These are phyloP conservation scores for Sinohyriopsis cumingii DNA, from an alignment of 2,888 invertebrate genomes.

Conservation along the genomic window DNA sequence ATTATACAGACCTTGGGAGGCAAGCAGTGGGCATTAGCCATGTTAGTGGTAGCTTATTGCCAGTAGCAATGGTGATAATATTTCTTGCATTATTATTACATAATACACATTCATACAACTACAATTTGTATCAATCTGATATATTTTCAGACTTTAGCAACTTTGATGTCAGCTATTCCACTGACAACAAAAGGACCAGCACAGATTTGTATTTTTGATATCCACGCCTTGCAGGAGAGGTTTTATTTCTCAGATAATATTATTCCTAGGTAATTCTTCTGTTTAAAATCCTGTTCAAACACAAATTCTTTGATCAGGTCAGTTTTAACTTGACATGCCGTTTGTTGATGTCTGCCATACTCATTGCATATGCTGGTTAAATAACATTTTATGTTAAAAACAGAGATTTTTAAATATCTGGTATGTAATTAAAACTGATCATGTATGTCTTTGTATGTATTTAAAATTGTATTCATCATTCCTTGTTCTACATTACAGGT, in stretches of 20 bases:
- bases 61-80: too few relatives aligned
- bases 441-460: too few relatives aligned
- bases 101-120: not conserved
- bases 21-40: too few relatives aligned
- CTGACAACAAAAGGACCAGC: constrained; percentile 71
- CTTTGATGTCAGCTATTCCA: constrained; percentile 69
- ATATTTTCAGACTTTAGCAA: constrained; percentile 67
- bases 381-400: not conserved
- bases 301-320: not conserved
- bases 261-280: constrained; percentile 66
- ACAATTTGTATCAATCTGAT: not conserved
- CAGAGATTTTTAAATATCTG: not conserved
- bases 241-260: constrained; percentile 72
- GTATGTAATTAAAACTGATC: too few relatives aligned
- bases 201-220: constrained; percentile 72
- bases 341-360: not conserved
- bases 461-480: too few relatives aligned
- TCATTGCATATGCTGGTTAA: not conserved
- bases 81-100: too few relatives aligned
- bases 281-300: not conserved
- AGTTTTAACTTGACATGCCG: not conserved
- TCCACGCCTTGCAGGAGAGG: constrained; percentile 72
- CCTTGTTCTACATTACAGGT: too few relatives aligned
- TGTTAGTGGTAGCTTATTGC: too few relatives aligned
- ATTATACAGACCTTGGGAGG: too few relatives aligned